Base-by-base conservation (phyloP, 2,888 invertebrate genomes). In the Sinhomidia bicolor region DNA sequence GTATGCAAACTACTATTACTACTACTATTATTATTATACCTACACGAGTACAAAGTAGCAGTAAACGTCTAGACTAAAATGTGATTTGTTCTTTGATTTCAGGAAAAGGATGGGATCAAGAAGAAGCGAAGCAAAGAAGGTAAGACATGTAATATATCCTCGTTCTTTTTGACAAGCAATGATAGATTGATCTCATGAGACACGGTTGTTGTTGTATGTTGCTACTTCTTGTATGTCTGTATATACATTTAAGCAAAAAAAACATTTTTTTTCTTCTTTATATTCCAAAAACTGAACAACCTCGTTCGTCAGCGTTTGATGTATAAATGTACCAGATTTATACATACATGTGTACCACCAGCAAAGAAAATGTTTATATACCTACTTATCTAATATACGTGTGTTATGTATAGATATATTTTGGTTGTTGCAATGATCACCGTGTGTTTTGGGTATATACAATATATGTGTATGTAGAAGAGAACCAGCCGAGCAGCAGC, bases 101-200 rank as follows among this genome's bases (percentile, higher is more conserved):
- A 97, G 97, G 97, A 97, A 92, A 97, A 97, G 94, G 97, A 97
- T 93, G 93, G 93, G 85, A 95, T 95, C 89, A 97, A 97, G 94
- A 97, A 97, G 95, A 97, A 97, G 94, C 96, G 96, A 93, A 95
- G 97, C 93, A 97, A 97, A 95, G 97, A 98, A 96, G 97, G 97
- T 97, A 95, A 95, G 95, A 94, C 88, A 68, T 82, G 88, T 92
- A 89, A 90, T 89, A 90, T 90, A 90, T 90, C 89, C 89, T 90
- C 87, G 85, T 88, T 90, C 84, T 82, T 80, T 86, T 87, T 88
- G 88, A 88, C 79, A 88, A 71, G 83, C 83, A 78, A 83, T 84
- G 76, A 85, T 88, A 76, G 79, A 85, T 85, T 85, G 88, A 88
- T 88, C 88, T 88, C 88, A 74, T 68, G 88, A 84, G 88, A 88